Evolutionary conservation across 64 coral and sea anemone species (phyloP), one percentile per base, ranked within the genome.

Genomic region (Pachyseris speciosa): DNA sequence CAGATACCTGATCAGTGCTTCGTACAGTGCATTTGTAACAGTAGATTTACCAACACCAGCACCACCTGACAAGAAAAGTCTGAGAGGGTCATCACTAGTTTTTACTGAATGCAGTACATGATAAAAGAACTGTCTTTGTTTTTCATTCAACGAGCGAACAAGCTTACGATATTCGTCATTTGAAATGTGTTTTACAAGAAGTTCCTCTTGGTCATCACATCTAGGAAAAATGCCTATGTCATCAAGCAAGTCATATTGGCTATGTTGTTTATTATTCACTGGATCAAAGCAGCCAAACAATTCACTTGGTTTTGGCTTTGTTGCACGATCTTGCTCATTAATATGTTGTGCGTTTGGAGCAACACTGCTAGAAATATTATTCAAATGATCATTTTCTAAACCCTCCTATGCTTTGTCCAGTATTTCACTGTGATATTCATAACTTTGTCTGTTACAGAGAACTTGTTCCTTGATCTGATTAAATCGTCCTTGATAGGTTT

Each of bases 311-410:
- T 93, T 93, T 37, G 37, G 43, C 9, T 74, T 45, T 1, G 47
- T 72, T 69, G 48, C 81, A 75, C 37, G 33, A 75, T 93, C 91
- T 67, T 77, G 83, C 42, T 86, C 72, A 86, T 93, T 77, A 47
- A 67, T 75, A 86, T 93, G 80, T 86, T 86, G 53, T 75, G 90
- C 40, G 68, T 86, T 93, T 64, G 83, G 91, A 40, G 86, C 69
- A 66, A 80, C 75, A 90, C 13, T 84, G 58, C 67, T n/a, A 84
- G 8, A 39, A 16, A n/a, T 89, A 52, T 89, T 42, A 43, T 51
- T n/a, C n/a, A n/a, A 78, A 0, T 89, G 1, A 63, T 78, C 87
- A 89, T n/a, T 70, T 33, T 90, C 39, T 17, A 90, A 52, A 68
- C 57, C 75, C 7, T 79, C 42, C 57, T 83, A 33, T 25, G 75